Base-by-base conservation (phyloP, 2,113 vertebrate genomes). In the Speoplatyrhinus poulsoni region DNA sequence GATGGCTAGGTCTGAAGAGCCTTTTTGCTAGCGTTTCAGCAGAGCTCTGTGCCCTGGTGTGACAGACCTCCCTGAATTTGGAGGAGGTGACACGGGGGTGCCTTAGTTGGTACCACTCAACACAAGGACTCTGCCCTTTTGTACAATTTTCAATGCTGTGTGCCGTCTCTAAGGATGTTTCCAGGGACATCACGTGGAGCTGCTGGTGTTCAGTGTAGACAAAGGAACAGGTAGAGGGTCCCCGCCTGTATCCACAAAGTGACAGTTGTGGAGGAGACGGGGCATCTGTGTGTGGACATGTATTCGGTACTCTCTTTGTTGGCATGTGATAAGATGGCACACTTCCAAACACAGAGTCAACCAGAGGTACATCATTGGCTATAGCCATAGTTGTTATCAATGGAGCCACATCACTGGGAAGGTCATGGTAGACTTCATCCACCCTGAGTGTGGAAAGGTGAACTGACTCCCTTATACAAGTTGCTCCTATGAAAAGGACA, bases 101-200 rank as follows among this genome's bases (percentile, higher is more conserved):
- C 7, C 72, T 15, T 12, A 68, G 33, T 12, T 60, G 16, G 13
- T 74, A 59, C 72, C 64, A 73, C 48, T 67, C 65, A 16, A n/a
- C 11, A 13, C 19, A 47, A 15, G 10, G 10, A 65, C 50, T 67
- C 48, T 74, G 65, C 0, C 62, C 19, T 19, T 9, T 62, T 62
- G 61, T 62, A 17, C 61, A 11, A n/a, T 47, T 17, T 17, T 62
- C 46, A 62, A 62, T 41, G 11, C 49, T 46, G 41, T 62, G 61
- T 46, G 60, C 33, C 57, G 12, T 41, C 6, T 26, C 26, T 26
- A 26, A 26, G 2, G 60, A 47, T 62, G 26, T 64, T 17, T 49
- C 46, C 48, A 36, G 50, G 19, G 46, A 60, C 15, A 6, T 55
- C 33, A 66, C 41, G 19, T 66, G 52, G 17, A 55, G 49, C 9